Conservation (phyloP, 1,140 invertebrate genomes). For the Laodelphax striatellus region DNA sequence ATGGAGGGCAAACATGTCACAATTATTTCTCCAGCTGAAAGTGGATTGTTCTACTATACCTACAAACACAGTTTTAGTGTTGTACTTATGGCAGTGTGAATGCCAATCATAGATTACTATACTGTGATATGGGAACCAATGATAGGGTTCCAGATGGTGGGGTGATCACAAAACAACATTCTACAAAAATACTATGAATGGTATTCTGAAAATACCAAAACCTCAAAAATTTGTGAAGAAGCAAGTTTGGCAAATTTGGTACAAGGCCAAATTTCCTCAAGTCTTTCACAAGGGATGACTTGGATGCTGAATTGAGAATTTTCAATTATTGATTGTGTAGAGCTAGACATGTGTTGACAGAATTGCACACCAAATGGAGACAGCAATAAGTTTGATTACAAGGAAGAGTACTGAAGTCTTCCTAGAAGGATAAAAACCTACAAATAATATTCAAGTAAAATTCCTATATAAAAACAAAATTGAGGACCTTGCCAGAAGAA, state of each 20-base stretch:
- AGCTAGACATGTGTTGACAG: conserved; percentile 6
- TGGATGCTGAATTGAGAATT: conserved; percentile 4
- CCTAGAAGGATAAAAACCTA: no score
- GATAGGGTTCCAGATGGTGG: conserved; percentile 29
- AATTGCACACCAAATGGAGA: no score
- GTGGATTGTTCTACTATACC: conserved; percentile 34
- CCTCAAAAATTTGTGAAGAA: conserved; percentile 22
- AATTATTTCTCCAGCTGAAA: conserved; percentile 26
- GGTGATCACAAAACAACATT: conserved; percentile 22
- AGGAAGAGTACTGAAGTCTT: no score
- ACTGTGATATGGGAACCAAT: conserved; percentile 24
- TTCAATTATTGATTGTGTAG: conserved; percentile 28
- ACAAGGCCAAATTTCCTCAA: conserved; percentile 30
- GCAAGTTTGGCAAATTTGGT: conserved; percentile 39
- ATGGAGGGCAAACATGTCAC: conserved; percentile 37
- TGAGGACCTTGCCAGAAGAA: no score
- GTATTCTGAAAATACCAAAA: conserved; percentile 9
- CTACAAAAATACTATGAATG: conserved; percentile 14
- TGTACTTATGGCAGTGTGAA: conserved; percentile 31
- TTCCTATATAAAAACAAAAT: no score
- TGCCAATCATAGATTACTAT: conserved; percentile 27
- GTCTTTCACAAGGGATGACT: conserved; percentile 20
- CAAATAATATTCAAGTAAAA: no score
- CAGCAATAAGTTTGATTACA: no score
- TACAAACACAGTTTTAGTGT: conserved; percentile 36